phyloP scores from a whole-genome alignment of 2,888 invertebrate genomes.

The Apamea sordens region DNA sequence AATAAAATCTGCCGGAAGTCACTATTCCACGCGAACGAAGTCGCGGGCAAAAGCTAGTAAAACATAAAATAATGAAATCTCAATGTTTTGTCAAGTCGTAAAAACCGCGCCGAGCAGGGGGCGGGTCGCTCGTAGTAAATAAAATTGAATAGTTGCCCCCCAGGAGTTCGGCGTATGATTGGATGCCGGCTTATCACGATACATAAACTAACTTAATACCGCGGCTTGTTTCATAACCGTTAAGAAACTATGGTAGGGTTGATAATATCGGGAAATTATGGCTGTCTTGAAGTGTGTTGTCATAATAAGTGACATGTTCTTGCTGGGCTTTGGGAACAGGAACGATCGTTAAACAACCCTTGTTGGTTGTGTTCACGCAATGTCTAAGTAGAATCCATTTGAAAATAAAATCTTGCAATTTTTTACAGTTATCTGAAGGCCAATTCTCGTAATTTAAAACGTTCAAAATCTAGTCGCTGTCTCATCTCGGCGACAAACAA shows the following conservation, averaged over 20 bases:
- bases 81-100: not conserved
- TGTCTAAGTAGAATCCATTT: not conserved
- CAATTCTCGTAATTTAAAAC: no score
- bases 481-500: no score
- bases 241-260: slow-evolving; percentile 36
- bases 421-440: not conserved
- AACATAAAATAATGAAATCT: not conserved
- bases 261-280: slow-evolving; percentile 24
- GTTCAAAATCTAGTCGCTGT: no score
- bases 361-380: not conserved
- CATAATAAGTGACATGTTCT: slow-evolving; percentile 22
- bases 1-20: no score
- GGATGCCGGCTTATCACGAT: slow-evolving; percentile 48
- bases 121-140: slow-evolving; percentile 11
- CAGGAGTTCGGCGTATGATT: slow-evolving; percentile 41
- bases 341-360: not conserved
- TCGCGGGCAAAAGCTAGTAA: no score
- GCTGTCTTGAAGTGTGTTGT: slow-evolving; percentile 15
- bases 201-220: slow-evolving; percentile 53
- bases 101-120: not conserved
- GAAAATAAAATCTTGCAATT: not conserved
- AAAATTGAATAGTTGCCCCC: slow-evolving; percentile 49
- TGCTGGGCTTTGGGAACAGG: not conserved
- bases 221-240: slow-evolving; percentile 44
- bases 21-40: no score